Evolutionary conservation across 35 echinoderm and acorn worm species (phyloP), one percentile per base, ranked within the genome.

Genomic region (Stichopus chloronotus): DNA sequence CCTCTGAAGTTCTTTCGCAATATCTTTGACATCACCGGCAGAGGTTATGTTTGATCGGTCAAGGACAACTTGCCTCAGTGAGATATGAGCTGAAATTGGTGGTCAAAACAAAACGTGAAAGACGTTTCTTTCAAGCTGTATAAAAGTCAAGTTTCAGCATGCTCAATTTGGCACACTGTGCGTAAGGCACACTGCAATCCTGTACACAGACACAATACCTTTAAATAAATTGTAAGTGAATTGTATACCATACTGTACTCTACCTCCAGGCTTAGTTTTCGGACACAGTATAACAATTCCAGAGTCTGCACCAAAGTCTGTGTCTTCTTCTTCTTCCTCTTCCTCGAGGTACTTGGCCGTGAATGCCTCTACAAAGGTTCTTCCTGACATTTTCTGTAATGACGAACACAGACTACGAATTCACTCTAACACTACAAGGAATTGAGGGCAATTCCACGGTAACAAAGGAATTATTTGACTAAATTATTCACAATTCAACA

Each of bases 301-400:
- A 20, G 56, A 59, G 19, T 57, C 82, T 53, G 82, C 17, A 57
- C 55, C 22, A 57, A 21, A 23, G 9, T 85, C 56, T 22, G 55
- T 21, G 19, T 85, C 82, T 17, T 85, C 82, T 55, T 85, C 82
- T 9, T 74, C 69, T 19, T 0, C 30, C 76, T 85, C 82, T 20
- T 85, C 82, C n/a, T 56, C 5, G 8, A 85, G 82, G 23, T 85
- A 58, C 24, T 85, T 85, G 58, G 82, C 82, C 56, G 55, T 85
- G 82, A 85, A 85, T n/a, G 82, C 82, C 57, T 85, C 80, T n/a
- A 83, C 80, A 83, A 83, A 83, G 80, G 25, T 83, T 56, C 55
- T 83, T 56, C 20, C 80, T 19, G 52, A 19, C 80, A 83, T 83
- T 14, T 19, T 43, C 30, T 43, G 30, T 43, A 43, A 43, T 43